Percentiles rank a stretch among this genome's conserved stretches.
These are phyloP conservation scores for Propithecus perrieri DNA, from an alignment of 2,797 vertebrate species.

Conservation along the genomic window DNA sequence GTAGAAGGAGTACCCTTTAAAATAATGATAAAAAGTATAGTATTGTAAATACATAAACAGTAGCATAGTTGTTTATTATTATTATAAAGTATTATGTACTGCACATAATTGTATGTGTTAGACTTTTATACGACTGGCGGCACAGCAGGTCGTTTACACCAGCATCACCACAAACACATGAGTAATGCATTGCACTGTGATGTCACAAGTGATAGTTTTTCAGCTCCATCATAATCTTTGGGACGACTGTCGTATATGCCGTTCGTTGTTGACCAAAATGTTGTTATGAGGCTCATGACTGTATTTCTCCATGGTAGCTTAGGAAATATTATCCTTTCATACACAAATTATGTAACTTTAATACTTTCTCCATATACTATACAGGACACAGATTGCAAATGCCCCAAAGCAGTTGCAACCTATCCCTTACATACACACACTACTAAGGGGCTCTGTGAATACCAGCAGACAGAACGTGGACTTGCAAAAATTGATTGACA, in stretches of 20 bases:
- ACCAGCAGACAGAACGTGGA: background rate
- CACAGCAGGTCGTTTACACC: background rate
- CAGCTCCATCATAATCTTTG: background rate
- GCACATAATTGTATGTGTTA: background rate
- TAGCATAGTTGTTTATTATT: background rate
- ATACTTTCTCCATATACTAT: background rate
- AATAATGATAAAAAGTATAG: background rate
- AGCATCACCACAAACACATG: background rate
- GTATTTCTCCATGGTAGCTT: background rate
- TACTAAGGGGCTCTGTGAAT: background rate
- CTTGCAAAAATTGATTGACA: background rate
- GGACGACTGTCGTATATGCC: background rate
- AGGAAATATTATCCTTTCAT: background rate
- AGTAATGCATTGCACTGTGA: background rate
- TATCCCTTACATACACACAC: background rate
- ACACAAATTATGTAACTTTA: background rate
- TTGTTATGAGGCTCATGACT: background rate
- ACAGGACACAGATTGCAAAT: background rate
- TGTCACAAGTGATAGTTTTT: background rate
- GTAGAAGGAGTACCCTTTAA: background rate
- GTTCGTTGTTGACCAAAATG: background rate
- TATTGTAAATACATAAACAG: background rate
- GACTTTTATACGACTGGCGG: background rate
- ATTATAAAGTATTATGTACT: background rate
- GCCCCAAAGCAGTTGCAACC: background rate